Percentiles rank a stretch among this genome's conserved stretches.
These are phyloP conservation scores for Rhagologus leucostigma DNA, from an alignment of 2,113 vertebrate species.

Conservation along the genomic window DNA sequence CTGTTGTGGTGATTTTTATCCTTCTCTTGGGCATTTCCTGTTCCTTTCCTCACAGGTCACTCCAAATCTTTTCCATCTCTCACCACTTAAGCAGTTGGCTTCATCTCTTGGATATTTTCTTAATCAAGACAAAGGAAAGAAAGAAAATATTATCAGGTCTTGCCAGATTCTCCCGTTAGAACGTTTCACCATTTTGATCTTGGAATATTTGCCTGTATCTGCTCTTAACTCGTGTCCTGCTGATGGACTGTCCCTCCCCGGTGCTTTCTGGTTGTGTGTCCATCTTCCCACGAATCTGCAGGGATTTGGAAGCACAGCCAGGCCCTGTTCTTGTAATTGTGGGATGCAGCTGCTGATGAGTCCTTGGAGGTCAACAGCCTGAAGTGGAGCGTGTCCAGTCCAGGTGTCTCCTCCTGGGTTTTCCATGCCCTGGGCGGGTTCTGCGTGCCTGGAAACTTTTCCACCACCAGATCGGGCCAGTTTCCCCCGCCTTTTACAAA, in stretches of 20 bases:
- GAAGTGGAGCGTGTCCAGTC: not conserved
- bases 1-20: not conserved
- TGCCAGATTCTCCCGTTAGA: not conserved
- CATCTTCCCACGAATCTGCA: rapidly evolving
- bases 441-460: not conserved
- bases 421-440: not conserved
- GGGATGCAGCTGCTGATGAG: not conserved
- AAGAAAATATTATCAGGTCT: not conserved
- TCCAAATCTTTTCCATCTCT: not conserved
- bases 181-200: not conserved
- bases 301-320: not conserved
- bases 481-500: not conserved
- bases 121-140: not conserved
- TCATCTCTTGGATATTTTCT: not conserved
- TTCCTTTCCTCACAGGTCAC: not conserved
- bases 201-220: not conserved
- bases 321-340: not conserved
- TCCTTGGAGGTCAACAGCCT: not conserved
- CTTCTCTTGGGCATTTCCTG: not conserved
- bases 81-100: not conserved
- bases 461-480: not conserved
- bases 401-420: not conserved
- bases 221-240: rapidly evolving
- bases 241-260: not conserved
- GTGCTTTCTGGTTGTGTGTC: not conserved